Evolutionary conservation across 2,797 vertebrate genomes (phyloP).

Genomic region (Pygocentrus nattereri): DNA sequence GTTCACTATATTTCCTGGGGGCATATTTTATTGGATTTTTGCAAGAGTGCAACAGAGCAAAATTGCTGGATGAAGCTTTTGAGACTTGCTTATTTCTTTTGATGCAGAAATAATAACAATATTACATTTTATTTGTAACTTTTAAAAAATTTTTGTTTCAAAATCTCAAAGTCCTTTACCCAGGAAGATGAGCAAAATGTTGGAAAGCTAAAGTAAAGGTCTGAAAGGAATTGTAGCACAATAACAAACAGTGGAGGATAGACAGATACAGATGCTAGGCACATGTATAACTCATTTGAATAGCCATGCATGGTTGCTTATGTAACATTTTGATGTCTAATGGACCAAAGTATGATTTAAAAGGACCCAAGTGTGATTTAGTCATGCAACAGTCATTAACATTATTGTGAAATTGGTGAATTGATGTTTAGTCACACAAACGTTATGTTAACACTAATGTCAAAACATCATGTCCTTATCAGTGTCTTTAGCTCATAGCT

Average conservation of each 20-base stretch:
- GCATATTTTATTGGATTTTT: too few species aligned
- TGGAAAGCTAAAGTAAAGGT: neutral
- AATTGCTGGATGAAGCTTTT: neutral
- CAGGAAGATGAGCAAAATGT: neutral
- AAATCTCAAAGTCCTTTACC: neutral
- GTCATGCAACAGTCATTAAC: neutral
- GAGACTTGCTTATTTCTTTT: neutral
- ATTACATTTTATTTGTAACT: neutral
- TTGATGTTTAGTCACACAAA: neutral
- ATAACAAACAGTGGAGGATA: neutral
- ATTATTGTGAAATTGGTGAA: neutral
- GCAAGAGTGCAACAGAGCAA: too few species aligned
- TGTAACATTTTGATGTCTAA: neutral
- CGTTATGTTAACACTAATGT: neutral
- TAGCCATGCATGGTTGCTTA: neutral
- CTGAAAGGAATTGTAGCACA: neutral
- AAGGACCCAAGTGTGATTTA: neutral
- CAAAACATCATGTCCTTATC: neutral
- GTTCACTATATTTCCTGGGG: neutral
- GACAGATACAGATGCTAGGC: too few species aligned
- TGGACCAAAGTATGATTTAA: neutral
- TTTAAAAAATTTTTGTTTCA: too few species aligned
- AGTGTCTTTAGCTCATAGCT: neutral
- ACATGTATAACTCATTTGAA: neutral
- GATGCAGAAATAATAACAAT: neutral